phyloP scores from a whole-genome alignment of 2,888 invertebrate genomes.

The Mesodorylaimus sp. region DNA sequence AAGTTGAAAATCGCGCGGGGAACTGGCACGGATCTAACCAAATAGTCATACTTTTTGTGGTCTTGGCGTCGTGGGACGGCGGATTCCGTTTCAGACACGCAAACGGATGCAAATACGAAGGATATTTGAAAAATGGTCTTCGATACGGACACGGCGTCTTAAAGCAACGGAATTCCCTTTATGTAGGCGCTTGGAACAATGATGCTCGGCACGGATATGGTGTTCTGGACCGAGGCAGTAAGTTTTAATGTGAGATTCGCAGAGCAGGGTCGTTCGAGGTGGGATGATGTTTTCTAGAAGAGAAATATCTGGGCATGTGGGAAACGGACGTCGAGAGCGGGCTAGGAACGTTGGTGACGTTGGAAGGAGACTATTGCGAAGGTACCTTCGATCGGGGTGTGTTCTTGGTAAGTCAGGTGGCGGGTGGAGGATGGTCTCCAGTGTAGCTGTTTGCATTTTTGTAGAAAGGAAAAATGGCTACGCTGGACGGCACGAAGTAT shows the following conservation, averaged over 20 bases:
- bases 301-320: slow-evolving; percentile 78
- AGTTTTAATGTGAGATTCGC: no score
- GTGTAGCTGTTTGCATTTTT: slow-evolving; percentile 14
- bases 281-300: slow-evolving; percentile 41
- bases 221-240: slow-evolving; percentile 62
- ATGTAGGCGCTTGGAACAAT: slow-evolving; percentile 67
- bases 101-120: slow-evolving; percentile 63
- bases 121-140: slow-evolving; percentile 62
- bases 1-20: no score
- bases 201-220: slow-evolving; percentile 67
- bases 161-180: slow-evolving; percentile 55
- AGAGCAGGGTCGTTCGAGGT: no score
- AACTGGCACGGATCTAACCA: no score
- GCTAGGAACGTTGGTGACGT: slow-evolving; percentile 62
- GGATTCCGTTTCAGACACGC: slow-evolving; percentile 39
- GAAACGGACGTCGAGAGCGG: slow-evolving; percentile 63
- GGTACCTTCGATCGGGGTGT: slow-evolving; percentile 61
- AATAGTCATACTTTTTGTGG: neutral
- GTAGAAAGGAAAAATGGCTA: slow-evolving; percentile 65
- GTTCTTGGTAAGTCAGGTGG: slow-evolving; percentile 44
- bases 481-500: slow-evolving; percentile 68
- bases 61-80: neutral
- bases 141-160: slow-evolving; percentile 67
- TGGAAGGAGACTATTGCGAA: slow-evolving; percentile 76
- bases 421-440: neutral